phyloP scores from a whole-genome alignment of 1,140 invertebrate species.

The Neodiprion pinetum region DNA sequence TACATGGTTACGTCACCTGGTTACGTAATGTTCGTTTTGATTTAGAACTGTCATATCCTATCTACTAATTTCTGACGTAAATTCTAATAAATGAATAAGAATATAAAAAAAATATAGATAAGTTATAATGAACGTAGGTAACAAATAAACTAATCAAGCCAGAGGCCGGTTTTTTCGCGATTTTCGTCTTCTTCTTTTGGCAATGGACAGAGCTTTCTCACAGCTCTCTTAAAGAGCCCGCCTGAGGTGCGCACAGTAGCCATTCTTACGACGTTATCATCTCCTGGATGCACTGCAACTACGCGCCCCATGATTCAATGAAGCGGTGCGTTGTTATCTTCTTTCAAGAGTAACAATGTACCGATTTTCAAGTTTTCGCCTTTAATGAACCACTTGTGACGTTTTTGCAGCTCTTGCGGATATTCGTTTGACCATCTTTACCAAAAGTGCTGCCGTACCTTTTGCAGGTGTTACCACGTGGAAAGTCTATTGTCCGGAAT shows the following conservation, averaged over 20 bases:
- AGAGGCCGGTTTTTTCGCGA: no score
- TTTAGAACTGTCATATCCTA: no score
- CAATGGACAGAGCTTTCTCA: constrained; percentile 14
- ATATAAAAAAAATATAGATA: no score
- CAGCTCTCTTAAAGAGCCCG: constrained; percentile 22
- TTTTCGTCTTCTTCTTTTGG: background rate
- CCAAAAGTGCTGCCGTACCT: constrained; percentile 17
- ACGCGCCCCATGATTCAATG: constrained; percentile 35
- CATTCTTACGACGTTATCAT: constrained; percentile 26
- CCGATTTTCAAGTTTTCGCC: background rate
- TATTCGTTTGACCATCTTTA: constrained; percentile 25
- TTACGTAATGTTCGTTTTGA: no score
- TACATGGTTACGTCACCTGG: no score
- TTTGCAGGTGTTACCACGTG: constrained; percentile 28
- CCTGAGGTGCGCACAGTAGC: constrained; percentile 27
- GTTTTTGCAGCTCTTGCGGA: constrained; percentile 23
- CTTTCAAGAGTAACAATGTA: background rate
- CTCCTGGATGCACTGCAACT: constrained; percentile 23
- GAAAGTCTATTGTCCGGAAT: constrained; percentile 21
- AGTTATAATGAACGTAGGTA: no score
- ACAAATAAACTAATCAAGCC: no score
- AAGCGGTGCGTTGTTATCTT: constrained; percentile 10
- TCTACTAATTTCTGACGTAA: no score
- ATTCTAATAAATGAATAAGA: no score
- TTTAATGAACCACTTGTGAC: constrained; percentile 22